Evolutionary conservation across 2,113 vertebrate genomes (phyloP).

Genomic region (Anhinga rufa): DNA sequence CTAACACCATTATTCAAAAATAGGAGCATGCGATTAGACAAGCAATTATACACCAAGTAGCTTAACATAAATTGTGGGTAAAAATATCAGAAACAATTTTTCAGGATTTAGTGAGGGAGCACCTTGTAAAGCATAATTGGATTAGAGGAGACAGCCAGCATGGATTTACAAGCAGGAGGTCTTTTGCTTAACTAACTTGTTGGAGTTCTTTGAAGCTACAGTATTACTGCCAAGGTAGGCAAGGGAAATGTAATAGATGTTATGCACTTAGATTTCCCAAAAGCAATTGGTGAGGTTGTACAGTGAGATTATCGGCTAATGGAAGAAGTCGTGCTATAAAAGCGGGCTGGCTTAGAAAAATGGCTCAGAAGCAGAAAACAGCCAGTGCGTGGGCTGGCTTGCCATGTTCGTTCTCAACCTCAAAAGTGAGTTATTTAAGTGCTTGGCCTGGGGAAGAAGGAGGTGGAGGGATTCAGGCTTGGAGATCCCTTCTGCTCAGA

Average conservation of each 20-base stretch:
- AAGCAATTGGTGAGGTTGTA: conserved; percentile 54
- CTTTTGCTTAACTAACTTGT: conserved; percentile 62
- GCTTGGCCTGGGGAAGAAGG: conserved; percentile 23
- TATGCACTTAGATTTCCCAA: conserved; percentile 49
- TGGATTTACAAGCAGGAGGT: conserved; percentile 61
- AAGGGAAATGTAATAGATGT: conserved; percentile 32
- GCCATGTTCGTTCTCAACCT: conserved; percentile 12
- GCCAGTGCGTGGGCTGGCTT: neutral
- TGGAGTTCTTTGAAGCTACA: conserved; percentile 64
- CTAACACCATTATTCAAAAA: conserved; percentile 47
- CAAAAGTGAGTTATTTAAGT: conserved; percentile 27
- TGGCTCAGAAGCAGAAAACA: conserved; percentile 28
- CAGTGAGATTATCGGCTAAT: conserved; percentile 53
- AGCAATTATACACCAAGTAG: conserved; percentile 65
- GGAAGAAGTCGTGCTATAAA: neutral
- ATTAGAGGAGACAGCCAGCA: conserved; percentile 64
- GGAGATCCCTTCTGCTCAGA: neutral
- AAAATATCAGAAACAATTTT: conserved; percentile 70
- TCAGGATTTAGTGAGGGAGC: conserved; percentile 63
- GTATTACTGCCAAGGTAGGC: conserved; percentile 35
- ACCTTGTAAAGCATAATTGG: conserved; percentile 71
- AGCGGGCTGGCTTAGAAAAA: neutral
- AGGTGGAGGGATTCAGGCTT: neutral
- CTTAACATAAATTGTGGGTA: conserved; percentile 66
- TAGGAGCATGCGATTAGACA: conserved; percentile 47